Evolutionary conservation across 2,113 vertebrate genomes (phyloP), one percentile per base, ranked within the genome.

Genomic region (Polypterus bichir): DNA sequence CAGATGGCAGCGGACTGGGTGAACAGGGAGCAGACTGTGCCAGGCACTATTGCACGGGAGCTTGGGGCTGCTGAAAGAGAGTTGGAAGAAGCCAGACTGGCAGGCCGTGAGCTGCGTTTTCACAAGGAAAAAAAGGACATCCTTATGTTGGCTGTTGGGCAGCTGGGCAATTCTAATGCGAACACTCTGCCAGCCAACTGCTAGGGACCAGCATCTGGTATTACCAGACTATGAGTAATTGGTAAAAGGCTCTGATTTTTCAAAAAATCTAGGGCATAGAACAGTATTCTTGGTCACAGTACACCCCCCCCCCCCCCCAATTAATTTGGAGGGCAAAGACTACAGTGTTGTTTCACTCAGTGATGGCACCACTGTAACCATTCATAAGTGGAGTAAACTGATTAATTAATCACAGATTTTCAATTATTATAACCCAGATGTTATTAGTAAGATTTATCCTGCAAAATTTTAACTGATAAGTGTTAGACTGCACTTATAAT

Each of bases 81-180:
- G 67, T 81, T 98, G 80, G 94, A 98, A 3, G 91, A 93, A 4
- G 94, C 95, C 3, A 80, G 95, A 52, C 85, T 98, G 75, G 94
- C 94, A 0, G 95, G 95, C 46, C 85, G 92, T 68, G 95, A 98
- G 83, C 86, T 98, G 46, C 86, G 95, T 1, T 98, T 97, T 83
- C 90, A 97, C 66, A 98, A 98, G 79, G 95, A 98, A 82, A 95
- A 92, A 87, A 98, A 96, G 62, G 95, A 98, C 76, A 97, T 98
- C 80, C 87, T 98, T 69, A 81, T 94, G 85, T 69, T 97, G 71
- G 94, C 95, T 0, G 89, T 96, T 0, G 93, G 94, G 61, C 95
- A 97, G 73, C 72, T 96, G 75, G 92, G 83, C 44, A 74, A 77
- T 4, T 83, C 80, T 58, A 86, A 85, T 73, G 71, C 74, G 1